These are phyloP conservation scores for Macquaria australasica DNA, from an alignment of 2,113 vertebrate genomes.

Conservation along the genomic window DNA sequence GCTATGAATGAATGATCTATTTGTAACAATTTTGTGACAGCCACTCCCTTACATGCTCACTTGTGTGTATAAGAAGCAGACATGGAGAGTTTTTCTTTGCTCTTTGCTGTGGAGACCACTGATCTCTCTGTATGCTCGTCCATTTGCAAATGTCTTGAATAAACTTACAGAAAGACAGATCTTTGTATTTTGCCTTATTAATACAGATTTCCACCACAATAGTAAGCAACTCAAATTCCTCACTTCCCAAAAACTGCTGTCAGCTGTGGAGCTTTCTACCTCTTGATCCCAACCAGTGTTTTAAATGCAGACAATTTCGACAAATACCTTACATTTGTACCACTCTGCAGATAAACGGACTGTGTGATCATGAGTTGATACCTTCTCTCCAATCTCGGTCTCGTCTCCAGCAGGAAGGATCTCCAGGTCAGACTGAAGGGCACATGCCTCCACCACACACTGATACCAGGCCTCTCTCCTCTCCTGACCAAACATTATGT, in stretches of 20 bases:
- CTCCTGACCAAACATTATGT: conserved; percentile 92
- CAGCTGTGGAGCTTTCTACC: neutral
- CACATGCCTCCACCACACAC: conserved; percentile 90
- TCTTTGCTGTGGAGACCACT: too few species aligned
- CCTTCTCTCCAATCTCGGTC: conserved; percentile 98
- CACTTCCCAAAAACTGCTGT: neutral
- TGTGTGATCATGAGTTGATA: conserved; percentile 47
- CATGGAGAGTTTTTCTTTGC: too few species aligned
- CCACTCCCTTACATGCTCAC: too few species aligned
- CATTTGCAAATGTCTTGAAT: too few species aligned
- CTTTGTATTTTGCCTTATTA: too few species aligned
- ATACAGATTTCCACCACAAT: too few species aligned
- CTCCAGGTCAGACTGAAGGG: conserved; percentile 92
- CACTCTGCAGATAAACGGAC: neutral
- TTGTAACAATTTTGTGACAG: too few species aligned
- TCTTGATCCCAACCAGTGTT: neutral
- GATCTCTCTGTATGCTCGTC: too few species aligned
- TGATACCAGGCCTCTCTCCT: conserved; percentile 85
- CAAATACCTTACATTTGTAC: neutral
- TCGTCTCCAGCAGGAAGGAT: conserved; percentile 91
- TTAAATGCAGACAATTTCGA: neutral
- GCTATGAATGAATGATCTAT: too few species aligned
- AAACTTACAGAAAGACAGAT: too few species aligned
- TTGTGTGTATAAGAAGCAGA: too few species aligned
- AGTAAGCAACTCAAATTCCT: too few species aligned